Evolutionary conservation across 2,113 vertebrate species (phyloP), one percentile per base, ranked within the genome.

Genomic region (Chaetorhynchus papuensis): DNA sequence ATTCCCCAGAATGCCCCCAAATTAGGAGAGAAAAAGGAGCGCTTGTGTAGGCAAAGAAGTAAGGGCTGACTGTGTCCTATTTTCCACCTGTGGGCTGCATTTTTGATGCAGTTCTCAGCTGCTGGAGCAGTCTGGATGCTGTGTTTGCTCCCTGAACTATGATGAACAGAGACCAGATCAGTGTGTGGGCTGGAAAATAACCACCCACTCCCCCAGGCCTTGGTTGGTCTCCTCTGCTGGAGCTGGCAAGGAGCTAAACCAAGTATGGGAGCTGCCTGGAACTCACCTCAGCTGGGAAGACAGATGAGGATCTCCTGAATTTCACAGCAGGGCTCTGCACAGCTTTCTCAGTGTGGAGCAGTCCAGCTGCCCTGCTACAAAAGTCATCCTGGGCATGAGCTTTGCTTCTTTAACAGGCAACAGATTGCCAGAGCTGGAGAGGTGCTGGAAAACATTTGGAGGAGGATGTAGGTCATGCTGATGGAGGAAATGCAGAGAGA

Each of bases 41-140:
- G 18, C 7, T 42, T 60, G 23, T 6, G 13, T 19, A 21, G 0
- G 0, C 13, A 27, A 44, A 45, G 53, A 27, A 27, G 21, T 3
- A 39, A 63, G 59, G 47, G 18, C 49, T 83, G 80, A 27, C 31
- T 53, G 15, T 53, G 47, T 44, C 27, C 52, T 44, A 3, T 49
- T 84, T 89, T 49, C 77, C 11, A 7, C 45, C 59, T 33, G 54
- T 60, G 45, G 4, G 33, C 65, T 78, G 61, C 2, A 0, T 22
- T 79, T 44, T 15, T 4, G 3, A n/a, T 71, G 42, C 26, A 31
- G 28, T 24, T 54, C 57, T 68, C 28, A 2, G 59, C 23, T 0
- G 0, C 61, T 41, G 61, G 39, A 83, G 57, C 52, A 8, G 20
- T 8, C 56, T 41, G 75, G 42, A 4, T 31, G n/a, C 16, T 49